Percentiles rank a stretch among this genome's conserved stretches.
These are phyloP conservation scores for Leucoraja erinaceus DNA, from an alignment of 2,113 vertebrate genomes.

Conservation along the genomic window DNA sequence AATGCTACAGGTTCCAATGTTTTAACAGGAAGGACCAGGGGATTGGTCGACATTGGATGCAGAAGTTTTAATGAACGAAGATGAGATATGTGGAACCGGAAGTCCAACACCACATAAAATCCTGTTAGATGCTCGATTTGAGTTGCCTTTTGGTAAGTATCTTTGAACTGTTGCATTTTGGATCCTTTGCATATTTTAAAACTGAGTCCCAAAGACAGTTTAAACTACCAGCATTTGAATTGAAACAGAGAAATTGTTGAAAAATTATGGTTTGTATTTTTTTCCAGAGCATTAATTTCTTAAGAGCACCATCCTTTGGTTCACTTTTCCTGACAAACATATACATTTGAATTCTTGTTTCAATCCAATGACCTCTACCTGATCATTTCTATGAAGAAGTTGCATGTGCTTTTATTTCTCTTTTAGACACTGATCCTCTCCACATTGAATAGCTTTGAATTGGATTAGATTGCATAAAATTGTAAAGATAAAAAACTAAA, in stretches of 20 bases:
- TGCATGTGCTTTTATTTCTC: not conserved
- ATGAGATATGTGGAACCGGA: conserved; percentile 93
- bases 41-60: conserved; percentile 83
- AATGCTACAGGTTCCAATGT: not conserved
- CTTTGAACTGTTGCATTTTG: not conserved
- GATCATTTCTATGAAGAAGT: not conserved
- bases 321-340: not conserved
- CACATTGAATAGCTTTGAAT: not conserved
- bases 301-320: not conserved
- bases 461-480: not conserved
- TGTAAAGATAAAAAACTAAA: not conserved
- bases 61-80: conserved; percentile 88
- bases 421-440: not conserved
- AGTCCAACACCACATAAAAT: conserved; percentile 84
- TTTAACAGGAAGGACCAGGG: conserved; percentile 79
- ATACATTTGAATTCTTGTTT: not conserved
- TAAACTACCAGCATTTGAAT: not conserved
- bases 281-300: not conserved
- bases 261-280: not conserved
- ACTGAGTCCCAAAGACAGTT: not conserved
- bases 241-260: no score
- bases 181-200: not conserved
- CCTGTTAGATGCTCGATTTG: conserved; percentile 87
- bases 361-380: not conserved
- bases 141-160: conserved; percentile 90